Evolutionary conservation across 2,797 vertebrate genomes (phyloP).

Genomic region (Onychomys arenicola): DNA sequence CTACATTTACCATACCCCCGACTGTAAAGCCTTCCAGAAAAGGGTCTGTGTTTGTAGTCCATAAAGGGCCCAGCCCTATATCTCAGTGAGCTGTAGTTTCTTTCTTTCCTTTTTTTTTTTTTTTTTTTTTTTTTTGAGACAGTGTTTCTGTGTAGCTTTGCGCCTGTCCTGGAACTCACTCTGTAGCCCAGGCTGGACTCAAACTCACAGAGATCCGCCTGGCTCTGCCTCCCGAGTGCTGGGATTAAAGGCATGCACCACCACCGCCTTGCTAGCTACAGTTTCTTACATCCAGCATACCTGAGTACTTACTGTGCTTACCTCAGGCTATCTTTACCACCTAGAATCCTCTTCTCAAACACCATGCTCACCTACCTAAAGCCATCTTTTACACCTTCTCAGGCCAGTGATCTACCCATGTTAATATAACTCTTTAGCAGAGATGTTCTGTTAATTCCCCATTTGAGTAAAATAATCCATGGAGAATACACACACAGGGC

Average conservation of each 20-base stretch:
- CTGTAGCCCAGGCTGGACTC: too few relatives aligned
- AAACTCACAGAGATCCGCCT: too few relatives aligned
- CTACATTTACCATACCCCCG: neutral
- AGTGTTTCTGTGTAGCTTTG: too few relatives aligned
- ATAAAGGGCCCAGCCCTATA: neutral
- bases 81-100: neutral
- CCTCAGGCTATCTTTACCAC: neutral
- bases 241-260: too few relatives aligned
- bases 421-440: constrained; percentile 29
- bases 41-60: neutral
- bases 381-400: constrained; percentile 19
- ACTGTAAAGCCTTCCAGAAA: neutral
- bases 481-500: constrained; percentile 7
- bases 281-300: neutral
- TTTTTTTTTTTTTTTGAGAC: too few relatives aligned
- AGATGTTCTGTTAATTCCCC: constrained; percentile 41
- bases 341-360: constrained; percentile 34
- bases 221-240: too few relatives aligned
- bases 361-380: constrained; percentile 3
- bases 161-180: too few relatives aligned
- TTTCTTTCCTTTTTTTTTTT: neutral
- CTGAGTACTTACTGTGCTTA: neutral
- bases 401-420: constrained; percentile 14
- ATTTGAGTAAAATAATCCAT: constrained; percentile 19
- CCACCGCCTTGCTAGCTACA: neutral